phyloP scores from a whole-genome alignment of 2,797 vertebrate genomes.

The Carduelis carduelis region DNA sequence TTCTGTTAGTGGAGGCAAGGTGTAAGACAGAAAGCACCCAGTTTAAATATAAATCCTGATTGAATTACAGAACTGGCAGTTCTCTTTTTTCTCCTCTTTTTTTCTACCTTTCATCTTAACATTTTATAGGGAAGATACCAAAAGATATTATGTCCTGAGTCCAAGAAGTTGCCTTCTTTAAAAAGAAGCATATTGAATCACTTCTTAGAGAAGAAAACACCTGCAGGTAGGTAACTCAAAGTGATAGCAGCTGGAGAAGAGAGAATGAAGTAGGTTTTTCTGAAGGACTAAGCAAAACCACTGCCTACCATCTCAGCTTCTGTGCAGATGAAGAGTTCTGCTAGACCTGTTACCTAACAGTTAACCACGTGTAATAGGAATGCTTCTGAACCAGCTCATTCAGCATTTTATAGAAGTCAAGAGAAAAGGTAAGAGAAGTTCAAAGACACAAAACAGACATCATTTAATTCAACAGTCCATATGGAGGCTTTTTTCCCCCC shows the following conservation, averaged over 20 bases:
- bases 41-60: conserved; percentile 13
- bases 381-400: not conserved
- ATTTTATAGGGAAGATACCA: not conserved
- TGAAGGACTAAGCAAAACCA: not conserved
- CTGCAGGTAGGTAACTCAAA: not conserved
- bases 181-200: not conserved
- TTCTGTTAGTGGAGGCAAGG: conserved; percentile 12
- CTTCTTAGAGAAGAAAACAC: not conserved
- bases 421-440: not conserved
- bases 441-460: not conserved
- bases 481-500: not conserved
- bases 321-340: not conserved
- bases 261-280: not conserved
- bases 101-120: not conserved
- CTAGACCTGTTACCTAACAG: not conserved
- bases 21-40: conserved; percentile 29
- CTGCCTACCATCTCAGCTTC: not conserved
- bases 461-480: not conserved
- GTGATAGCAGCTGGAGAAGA: not conserved
- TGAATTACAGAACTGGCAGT: not conserved
- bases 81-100: not conserved
- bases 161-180: not conserved
- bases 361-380: not conserved
- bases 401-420: not conserved
- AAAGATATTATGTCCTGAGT: not conserved